Conservation (phyloP, 2,113 vertebrate species). For the Puma concolor region DNA sequence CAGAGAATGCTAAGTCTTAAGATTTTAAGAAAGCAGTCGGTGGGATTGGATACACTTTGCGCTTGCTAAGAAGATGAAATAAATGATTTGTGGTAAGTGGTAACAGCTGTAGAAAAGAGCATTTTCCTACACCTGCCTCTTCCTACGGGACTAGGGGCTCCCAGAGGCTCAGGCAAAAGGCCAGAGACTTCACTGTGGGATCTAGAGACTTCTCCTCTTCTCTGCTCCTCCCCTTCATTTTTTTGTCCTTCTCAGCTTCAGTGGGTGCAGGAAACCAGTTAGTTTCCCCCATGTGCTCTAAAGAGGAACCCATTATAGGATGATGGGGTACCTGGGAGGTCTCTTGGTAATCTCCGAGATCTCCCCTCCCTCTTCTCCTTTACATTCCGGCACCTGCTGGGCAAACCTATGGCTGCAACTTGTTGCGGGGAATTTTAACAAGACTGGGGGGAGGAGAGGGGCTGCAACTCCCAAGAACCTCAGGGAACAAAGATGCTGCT, state of each 20-base stretch:
- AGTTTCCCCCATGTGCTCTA: slow-evolving; percentile 29
- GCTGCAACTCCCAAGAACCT: not conserved
- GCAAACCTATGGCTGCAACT: slow-evolving; percentile 40
- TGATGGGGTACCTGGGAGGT: not conserved
- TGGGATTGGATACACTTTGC: slow-evolving; percentile 66
- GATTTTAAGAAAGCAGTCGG: slow-evolving; percentile 63
- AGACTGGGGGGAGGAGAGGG: not conserved
- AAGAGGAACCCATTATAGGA: slow-evolving; percentile 10
- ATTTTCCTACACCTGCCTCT: slow-evolving; percentile 71
- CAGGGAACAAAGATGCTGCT: not conserved
- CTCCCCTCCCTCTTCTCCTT: not conserved
- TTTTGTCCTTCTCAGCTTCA: not conserved
- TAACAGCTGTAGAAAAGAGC: slow-evolving; percentile 63
- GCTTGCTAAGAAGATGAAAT: slow-evolving; percentile 77
- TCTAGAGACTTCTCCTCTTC: not conserved
- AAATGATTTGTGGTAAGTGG: slow-evolving; percentile 80
- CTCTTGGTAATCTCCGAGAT: slow-evolving; percentile 45
- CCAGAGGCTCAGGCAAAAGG: not conserved
- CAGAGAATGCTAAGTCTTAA: slow-evolving; percentile 67
- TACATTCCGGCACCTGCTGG: slow-evolving; percentile 33
- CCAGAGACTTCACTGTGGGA: not conserved
- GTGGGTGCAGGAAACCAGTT: not conserved
- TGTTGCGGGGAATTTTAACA: slow-evolving; percentile 58
- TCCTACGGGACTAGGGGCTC: slow-evolving; percentile 55
- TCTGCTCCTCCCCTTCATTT: not conserved